Percentiles rank a stretch among this genome's conserved stretches.
Conservation (phyloP, 1,140 invertebrate genomes). For the Sweltsa coloradensis region DNA sequence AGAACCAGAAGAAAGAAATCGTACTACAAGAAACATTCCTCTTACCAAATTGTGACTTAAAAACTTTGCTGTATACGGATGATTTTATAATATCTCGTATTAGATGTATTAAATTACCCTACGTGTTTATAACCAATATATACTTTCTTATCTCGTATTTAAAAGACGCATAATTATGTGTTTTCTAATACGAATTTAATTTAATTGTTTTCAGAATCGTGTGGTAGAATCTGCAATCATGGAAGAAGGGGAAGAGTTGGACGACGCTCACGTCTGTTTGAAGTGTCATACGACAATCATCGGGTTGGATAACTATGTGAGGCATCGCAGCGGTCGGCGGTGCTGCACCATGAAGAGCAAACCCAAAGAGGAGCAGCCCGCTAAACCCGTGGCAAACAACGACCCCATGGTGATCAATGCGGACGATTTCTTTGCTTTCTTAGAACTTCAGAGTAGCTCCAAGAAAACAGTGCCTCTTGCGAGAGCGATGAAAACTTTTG, state of each 20-base stretch:
- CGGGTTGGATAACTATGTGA: slow-evolving; percentile 69
- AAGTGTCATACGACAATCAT: slow-evolving; percentile 69
- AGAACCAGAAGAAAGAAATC: no score
- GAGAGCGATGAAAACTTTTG: slow-evolving; percentile 23
- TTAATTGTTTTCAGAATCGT: no score
- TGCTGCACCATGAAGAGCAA: slow-evolving; percentile 28
- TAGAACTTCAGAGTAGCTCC: slow-evolving; percentile 67
- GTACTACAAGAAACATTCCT: no score
- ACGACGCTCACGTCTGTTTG: slow-evolving; percentile 73
- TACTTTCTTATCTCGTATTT: no score
- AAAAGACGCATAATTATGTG: no score
- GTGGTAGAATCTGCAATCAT: no score
- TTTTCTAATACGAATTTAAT: no score
- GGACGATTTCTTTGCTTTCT: slow-evolving; percentile 71
- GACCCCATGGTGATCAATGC: slow-evolving; percentile 47
- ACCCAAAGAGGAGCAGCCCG: background rate
- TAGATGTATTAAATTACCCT: no score
- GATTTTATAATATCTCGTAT: no score
- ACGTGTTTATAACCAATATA: no score
- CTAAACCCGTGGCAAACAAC: background rate
- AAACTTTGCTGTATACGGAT: no score
- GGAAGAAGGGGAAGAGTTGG: slow-evolving; percentile 49
- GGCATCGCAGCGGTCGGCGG: slow-evolving; percentile 58
- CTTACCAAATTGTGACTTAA: no score
- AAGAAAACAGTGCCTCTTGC: slow-evolving; percentile 34